A percentile compares a stretch with the other conserved stretches of the same genome.
phyloP scores from a whole-genome alignment of 2,888 invertebrate genomes.

The Hetaerina titia region DNA sequence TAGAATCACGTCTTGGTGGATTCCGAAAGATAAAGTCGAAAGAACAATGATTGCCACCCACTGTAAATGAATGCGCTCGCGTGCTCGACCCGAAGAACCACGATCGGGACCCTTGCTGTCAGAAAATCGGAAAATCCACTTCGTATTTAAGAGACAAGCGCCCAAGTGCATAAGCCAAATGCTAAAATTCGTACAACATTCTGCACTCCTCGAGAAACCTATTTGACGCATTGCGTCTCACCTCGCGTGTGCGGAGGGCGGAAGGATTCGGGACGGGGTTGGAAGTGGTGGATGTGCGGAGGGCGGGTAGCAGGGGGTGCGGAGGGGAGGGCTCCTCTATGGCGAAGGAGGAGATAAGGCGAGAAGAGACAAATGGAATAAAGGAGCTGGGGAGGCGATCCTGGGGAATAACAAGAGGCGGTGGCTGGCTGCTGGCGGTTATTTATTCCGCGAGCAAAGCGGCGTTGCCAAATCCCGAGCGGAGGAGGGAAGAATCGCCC shows the following conservation, averaged over 20 bases:
- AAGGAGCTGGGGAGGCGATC: neutral
- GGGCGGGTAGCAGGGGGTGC: neutral
- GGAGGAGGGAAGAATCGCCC: slow-evolving; percentile 18
- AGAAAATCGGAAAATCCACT: too few species aligned
- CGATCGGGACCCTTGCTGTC: too few species aligned
- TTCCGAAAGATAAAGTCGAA: too few species aligned
- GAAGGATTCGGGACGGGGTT: neutral
- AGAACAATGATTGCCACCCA: too few species aligned
- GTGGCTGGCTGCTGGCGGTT: slow-evolving; percentile 38
- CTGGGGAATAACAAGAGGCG: slow-evolving; percentile 52
- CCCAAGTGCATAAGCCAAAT: too few species aligned
- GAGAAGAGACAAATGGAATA: slow-evolving; percentile 36
- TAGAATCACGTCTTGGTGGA: too few species aligned
- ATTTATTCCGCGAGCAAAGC: slow-evolving; percentile 64
- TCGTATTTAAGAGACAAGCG: too few species aligned
- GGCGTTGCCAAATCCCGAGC: slow-evolving; percentile 42
- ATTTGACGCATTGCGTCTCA: neutral
- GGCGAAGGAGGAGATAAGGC: neutral
- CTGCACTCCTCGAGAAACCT: too few species aligned
- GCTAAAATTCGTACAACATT: too few species aligned
- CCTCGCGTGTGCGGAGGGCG: neutral
- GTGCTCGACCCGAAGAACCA: too few species aligned
- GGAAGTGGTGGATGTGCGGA: neutral
- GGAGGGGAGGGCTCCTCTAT: neutral
- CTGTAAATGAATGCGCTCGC: too few species aligned